These are phyloP conservation scores for Ochlodes sylvanus DNA, from an alignment of 2,888 invertebrate genomes.

Conservation along the genomic window DNA sequence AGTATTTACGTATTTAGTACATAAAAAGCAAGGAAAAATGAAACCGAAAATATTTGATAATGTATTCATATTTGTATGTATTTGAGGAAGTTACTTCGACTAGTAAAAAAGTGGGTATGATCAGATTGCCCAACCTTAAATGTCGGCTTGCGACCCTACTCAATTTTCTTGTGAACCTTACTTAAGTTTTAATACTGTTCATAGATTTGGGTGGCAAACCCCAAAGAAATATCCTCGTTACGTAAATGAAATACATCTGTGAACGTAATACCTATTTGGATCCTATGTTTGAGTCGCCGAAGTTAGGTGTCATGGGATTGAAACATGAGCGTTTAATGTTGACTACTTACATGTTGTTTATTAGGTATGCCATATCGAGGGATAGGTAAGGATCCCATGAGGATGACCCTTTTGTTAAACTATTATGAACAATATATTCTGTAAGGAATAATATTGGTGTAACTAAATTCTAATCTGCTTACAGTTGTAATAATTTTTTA, in stretches of 20 bases:
- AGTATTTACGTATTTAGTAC: too few relatives aligned
- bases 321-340: constrained; percentile 17
- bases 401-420: too few relatives aligned
- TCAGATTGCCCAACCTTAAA: neutral
- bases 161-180: constrained; percentile 24
- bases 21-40: too few relatives aligned
- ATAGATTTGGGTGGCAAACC: constrained; percentile 12
- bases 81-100: neutral
- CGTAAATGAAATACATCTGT: constrained; percentile 30
- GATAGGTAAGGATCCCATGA: constrained; percentile 11
- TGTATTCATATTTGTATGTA: too few relatives aligned
- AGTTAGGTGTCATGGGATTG: constrained; percentile 13
- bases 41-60: too few relatives aligned
- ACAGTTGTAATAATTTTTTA: neutral
- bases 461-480: neutral
- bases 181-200: constrained; percentile 20
- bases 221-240: constrained; percentile 17
- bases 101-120: neutral
- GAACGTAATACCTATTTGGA: constrained; percentile 23
- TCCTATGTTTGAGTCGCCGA: neutral
- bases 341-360: constrained; percentile 5
- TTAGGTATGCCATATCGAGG: neutral
- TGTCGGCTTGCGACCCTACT: constrained; percentile 17
- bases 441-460: too few relatives aligned
- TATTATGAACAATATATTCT: too few relatives aligned